Evolutionary conservation across 2,888 invertebrate genomes (phyloP).

Genomic region (Hoplodrina ambigua): DNA sequence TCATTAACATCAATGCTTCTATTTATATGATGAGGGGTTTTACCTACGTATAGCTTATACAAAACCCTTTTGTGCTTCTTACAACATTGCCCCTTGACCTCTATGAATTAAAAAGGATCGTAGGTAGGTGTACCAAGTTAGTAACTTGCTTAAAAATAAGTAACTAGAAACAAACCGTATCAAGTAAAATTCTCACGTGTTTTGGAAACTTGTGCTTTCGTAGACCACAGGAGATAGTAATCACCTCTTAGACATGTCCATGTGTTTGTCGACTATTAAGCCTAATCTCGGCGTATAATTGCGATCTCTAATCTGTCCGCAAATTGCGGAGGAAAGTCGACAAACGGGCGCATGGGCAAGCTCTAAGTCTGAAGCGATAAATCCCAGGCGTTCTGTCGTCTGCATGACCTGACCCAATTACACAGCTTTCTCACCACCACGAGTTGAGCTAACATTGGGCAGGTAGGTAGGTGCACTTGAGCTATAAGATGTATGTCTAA

Average conservation of each 20-base stretch:
- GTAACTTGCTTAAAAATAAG: not conserved
- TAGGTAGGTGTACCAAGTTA: not conserved
- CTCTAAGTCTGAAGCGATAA: conserved; percentile 60
- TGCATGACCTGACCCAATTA: conserved; percentile 74
- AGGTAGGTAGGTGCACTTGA: conserved; percentile 18
- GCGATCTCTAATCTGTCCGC: conserved; percentile 51
- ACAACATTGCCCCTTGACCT: conserved; percentile 11
- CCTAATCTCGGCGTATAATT: conserved; percentile 54
- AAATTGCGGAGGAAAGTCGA: conserved; percentile 65
- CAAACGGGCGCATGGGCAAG: conserved; percentile 52
- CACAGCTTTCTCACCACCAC: conserved; percentile 58
- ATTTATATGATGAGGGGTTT: conserved; percentile 13
- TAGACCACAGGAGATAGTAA: conserved; percentile 32
- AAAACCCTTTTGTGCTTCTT: conserved; percentile 24
- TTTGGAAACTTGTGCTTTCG: not conserved
- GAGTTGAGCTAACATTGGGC: conserved; percentile 19
- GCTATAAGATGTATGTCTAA: conserved; percentile 6
- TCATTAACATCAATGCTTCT: conserved; percentile 1
- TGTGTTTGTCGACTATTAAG: conserved; percentile 44
- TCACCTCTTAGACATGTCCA: conserved; percentile 24
- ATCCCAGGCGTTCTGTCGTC: conserved; percentile 59
- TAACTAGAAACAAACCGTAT: not conserved
- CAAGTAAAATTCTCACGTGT: not conserved
- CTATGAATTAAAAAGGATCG: not conserved
- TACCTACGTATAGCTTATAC: conserved; percentile 4